phyloP scores from a whole-genome alignment of 2,888 invertebrate species.

The Ochropacha duplaris region DNA sequence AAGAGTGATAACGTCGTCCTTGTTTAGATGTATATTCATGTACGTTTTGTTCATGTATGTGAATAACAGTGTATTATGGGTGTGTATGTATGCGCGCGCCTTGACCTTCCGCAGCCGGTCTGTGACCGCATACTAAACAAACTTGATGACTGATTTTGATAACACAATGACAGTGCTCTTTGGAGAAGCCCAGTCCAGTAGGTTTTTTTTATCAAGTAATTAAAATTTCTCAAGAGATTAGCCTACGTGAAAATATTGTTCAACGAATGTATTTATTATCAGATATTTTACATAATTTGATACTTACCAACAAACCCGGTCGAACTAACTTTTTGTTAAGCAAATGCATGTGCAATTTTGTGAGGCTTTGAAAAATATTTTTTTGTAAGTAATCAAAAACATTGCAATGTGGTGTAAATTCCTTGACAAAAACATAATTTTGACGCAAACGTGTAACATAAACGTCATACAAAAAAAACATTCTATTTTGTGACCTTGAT shows the following conservation, averaged over 20 bases:
- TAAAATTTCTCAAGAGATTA: not conserved
- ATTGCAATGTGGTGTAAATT: too few relatives aligned
- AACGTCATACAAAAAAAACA: not conserved
- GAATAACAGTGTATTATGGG: conserved; percentile 29
- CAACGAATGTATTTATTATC: too few relatives aligned
- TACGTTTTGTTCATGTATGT: conserved; percentile 38
- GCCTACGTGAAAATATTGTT: not conserved
- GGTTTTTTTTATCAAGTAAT: not conserved
- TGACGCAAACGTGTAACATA: not conserved
- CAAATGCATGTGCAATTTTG: not conserved
- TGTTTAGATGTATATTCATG: conserved; percentile 43
- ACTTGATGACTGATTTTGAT: conserved; percentile 16
- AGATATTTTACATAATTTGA: too few relatives aligned
- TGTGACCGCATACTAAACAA: conserved; percentile 55
- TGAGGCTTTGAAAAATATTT: not conserved
- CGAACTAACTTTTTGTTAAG: too few relatives aligned
- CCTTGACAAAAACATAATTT: too few relatives aligned
- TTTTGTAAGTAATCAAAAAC: not conserved
- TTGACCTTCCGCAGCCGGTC: conserved; percentile 67
- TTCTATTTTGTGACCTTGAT: not conserved
- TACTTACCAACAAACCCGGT: too few relatives aligned
- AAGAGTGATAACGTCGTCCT: conserved; percentile 55
- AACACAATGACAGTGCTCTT: conserved; percentile 2
- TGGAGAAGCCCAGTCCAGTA: not conserved
- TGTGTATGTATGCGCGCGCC: conserved; percentile 40